Evolutionary conservation across 1,140 invertebrate species (phyloP), one percentile per base, ranked within the genome.

Genomic region (Liolophura sinensis): DNA sequence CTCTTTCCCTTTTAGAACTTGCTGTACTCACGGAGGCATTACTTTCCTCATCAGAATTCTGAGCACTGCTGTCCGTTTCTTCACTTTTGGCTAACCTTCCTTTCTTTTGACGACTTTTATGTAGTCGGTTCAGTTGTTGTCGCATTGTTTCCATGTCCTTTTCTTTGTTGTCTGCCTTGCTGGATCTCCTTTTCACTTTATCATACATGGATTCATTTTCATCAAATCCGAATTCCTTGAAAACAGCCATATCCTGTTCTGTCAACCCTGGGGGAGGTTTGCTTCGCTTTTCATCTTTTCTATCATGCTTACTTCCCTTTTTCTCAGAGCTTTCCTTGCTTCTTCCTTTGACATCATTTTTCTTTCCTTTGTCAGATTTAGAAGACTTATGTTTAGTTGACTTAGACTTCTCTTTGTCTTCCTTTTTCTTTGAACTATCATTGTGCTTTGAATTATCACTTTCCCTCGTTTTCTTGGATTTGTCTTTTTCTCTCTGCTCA

Each of bases 121-220:
- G 94, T 49, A 96, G 79, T 75, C 93, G 91, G 74, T 90, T 92
- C 77, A 96, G 95, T 83, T 64, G 50, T 65, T 95, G 94, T 81
- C 94, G 93, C 22, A 94, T 88, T 81, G 91, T 91, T 83, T 93
- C 91, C 81, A 93, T 91, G 7, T 92, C 87, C 75, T 94, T 67
- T 67, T 78, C 71, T 60, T 72, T 71, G 31, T 73, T 63, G 40
- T 67, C 55, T 93, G 84, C 94, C 91, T 82, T 95, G 69, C 83
- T 95, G 27, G 94, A 96, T 52, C 95, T 89, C 5, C 95, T 93
- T 85, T 98, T 98, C 0, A 98, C 95, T 85, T 97, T 97, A 80
- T 98, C 96, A 82, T 98, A 98, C 96, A 98, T 98, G 47, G 95
- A 97, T 66, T 96, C 94, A 78, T 96, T 97, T 16, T 74, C 72